Evolutionary conservation across 2,797 vertebrate genomes (phyloP).

Genomic region (Rhinatrema bivittatum): DNA sequence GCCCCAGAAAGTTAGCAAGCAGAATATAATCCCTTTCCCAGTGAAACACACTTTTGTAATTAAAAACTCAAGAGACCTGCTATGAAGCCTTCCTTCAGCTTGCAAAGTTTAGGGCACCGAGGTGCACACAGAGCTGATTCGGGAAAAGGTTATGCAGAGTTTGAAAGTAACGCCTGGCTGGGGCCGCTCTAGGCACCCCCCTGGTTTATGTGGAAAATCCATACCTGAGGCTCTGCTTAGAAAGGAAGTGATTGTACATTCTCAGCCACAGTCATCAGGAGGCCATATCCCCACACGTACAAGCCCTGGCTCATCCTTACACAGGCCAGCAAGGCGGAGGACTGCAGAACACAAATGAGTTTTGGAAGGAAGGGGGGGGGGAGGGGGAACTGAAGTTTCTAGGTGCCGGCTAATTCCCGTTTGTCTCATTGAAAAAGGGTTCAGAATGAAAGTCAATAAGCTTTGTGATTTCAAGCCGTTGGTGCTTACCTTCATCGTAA

Average conservation of each 20-base stretch:
- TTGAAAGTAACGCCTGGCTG: too few species aligned
- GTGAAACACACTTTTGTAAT: too few species aligned
- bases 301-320: constrained; percentile 21
- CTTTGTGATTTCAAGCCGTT: not conserved
- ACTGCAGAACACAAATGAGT: too few species aligned
- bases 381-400: not conserved
- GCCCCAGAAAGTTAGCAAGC: too few species aligned
- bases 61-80: too few species aligned
- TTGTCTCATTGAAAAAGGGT: not conserved
- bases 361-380: constrained; percentile 4
- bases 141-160: too few species aligned
- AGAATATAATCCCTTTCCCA: too few species aligned
- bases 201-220: constrained; percentile 15
- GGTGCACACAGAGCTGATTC: too few species aligned
- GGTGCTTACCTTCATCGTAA: constrained; percentile 47
- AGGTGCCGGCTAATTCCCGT: constrained; percentile 4
- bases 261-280: constrained; percentile 3
- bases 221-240: too few species aligned
- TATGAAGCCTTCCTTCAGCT: too few species aligned
- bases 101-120: too few species aligned
- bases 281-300: not conserved
- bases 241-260: constrained; percentile 1
- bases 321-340: too few species aligned
- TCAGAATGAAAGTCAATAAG: not conserved
- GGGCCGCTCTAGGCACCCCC: constrained; percentile 4